Conservation (phyloP, 2,113 vertebrate species). For the Sinocyclocheilus anshuiensis region DNA sequence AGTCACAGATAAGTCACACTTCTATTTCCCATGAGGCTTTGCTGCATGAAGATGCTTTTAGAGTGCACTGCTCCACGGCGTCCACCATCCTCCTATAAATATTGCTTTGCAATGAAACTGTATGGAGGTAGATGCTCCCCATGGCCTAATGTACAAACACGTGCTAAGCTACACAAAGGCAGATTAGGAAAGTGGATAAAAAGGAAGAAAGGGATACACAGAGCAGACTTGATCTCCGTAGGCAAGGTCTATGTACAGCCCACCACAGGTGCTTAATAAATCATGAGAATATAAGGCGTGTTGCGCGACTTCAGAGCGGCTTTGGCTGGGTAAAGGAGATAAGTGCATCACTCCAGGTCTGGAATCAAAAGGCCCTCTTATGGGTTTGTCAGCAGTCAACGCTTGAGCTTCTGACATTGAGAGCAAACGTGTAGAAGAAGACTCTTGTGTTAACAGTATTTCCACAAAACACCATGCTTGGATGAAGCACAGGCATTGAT, state of each 20-base stretch:
- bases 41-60: slow-evolving; percentile 66
- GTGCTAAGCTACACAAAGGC: slow-evolving; percentile 50
- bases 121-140: slow-evolving; percentile 55
- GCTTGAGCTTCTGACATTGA: slow-evolving; percentile 27
- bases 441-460: slow-evolving; percentile 40
- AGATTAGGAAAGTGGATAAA: slow-evolving; percentile 25
- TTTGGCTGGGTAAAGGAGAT: slow-evolving; percentile 39
- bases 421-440: slow-evolving; percentile 20
- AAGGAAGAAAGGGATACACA: slow-evolving; percentile 37
- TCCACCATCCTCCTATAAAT: slow-evolving; percentile 66
- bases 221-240: slow-evolving; percentile 62
- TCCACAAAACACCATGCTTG: slow-evolving; percentile 35
- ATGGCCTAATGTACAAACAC: slow-evolving; percentile 62
- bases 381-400: slow-evolving; percentile 36
- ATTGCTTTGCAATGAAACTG: slow-evolving; percentile 70
- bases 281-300: slow-evolving; percentile 62
- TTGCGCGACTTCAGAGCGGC: slow-evolving; percentile 48
- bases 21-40: slow-evolving; percentile 47
- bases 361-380: slow-evolving; percentile 8
- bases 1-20: not conserved
- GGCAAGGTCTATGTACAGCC: slow-evolving; percentile 48
- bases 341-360: slow-evolving; percentile 25
- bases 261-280: slow-evolving; percentile 66
- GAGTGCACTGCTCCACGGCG: slow-evolving; percentile 48
- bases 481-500: slow-evolving; percentile 30